phyloP scores from a whole-genome alignment of 2,113 vertebrate genomes.

The Monarcha castaneiventris region DNA sequence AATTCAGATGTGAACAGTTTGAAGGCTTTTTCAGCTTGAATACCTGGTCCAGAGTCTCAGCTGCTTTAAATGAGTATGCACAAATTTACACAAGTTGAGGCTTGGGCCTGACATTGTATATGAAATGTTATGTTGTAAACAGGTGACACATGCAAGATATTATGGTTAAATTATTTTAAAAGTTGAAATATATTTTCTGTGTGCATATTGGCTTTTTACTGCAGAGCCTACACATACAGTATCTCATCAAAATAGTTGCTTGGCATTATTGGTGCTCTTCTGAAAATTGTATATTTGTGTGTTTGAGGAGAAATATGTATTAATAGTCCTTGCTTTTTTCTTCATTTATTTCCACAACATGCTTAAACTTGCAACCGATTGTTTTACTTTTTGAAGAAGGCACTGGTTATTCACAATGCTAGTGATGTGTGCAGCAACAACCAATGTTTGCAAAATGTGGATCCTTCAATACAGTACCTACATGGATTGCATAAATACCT shows the following conservation, averaged over 20 bases:
- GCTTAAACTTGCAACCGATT: constrained; percentile 52
- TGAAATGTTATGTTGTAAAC: constrained; percentile 69
- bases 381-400: constrained; percentile 64
- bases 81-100: constrained; percentile 3
- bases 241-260: constrained; percentile 68
- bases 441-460: constrained; percentile 60
- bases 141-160: constrained; percentile 65
- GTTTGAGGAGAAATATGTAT: constrained; percentile 65
- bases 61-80: constrained; percentile 18
- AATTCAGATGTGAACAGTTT: constrained; percentile 60
- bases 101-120: constrained; percentile 39
- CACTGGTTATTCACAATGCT: constrained; percentile 67
- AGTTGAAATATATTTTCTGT: constrained; percentile 78
- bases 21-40: constrained; percentile 60
- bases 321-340: constrained; percentile 43
- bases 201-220: constrained; percentile 73
- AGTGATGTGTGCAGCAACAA: constrained; percentile 63
- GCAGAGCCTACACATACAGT: constrained; percentile 68
- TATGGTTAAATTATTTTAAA: constrained; percentile 81
- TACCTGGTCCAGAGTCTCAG: constrained; percentile 23
- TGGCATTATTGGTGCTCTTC: constrained; percentile 67
- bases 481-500: constrained; percentile 70
- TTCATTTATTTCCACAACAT: constrained; percentile 64
- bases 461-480: constrained; percentile 64
- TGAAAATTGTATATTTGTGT: constrained; percentile 70